Evolutionary conservation across 2,888 invertebrate species (phyloP).

Genomic region (Xylota sylvarum): DNA sequence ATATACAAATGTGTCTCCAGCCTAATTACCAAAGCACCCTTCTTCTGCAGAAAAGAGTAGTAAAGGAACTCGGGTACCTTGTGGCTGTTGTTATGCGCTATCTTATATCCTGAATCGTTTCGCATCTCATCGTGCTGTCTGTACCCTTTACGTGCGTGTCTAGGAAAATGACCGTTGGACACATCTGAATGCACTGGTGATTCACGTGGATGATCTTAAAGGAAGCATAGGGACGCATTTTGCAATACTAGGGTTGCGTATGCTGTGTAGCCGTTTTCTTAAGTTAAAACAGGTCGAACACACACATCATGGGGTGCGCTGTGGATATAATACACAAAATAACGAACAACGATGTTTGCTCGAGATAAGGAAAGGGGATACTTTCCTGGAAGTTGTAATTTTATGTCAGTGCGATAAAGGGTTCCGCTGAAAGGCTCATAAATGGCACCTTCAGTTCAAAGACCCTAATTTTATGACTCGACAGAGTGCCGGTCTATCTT

Average conservation of each 20-base stretch:
- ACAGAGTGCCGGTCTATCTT: no score
- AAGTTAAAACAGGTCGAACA: neutral
- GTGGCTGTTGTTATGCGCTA: constrained; percentile 18
- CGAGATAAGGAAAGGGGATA: neutral
- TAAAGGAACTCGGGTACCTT: neutral
- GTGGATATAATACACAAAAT: constrained; percentile 12
- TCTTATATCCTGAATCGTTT: constrained; percentile 55
- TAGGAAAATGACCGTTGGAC: constrained; percentile 67
- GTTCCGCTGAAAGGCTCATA: neutral
- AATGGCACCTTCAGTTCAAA: neutral
- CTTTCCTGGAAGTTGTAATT: constrained; percentile 20
- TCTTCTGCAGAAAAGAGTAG: constrained; percentile 5
- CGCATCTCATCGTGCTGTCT: constrained; percentile 58
- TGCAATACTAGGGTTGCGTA: constrained; percentile 9
- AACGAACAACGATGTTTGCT: constrained; percentile 11
- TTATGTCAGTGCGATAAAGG: neutral
- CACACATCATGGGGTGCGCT: neutral
- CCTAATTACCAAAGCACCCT: constrained; percentile 61
- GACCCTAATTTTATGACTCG: neutral
- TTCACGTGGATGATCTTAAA: constrained; percentile 62
- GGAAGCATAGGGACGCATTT: constrained; percentile 41
- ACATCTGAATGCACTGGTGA: constrained; percentile 66
- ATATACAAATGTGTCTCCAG: constrained; percentile 73
- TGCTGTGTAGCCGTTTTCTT: neutral
- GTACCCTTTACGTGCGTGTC: constrained; percentile 58